A percentile compares a stretch with the other conserved stretches of the same genome.
phyloP scores from a whole-genome alignment of 2,113 vertebrate species.

The Irena cyanogastra region DNA sequence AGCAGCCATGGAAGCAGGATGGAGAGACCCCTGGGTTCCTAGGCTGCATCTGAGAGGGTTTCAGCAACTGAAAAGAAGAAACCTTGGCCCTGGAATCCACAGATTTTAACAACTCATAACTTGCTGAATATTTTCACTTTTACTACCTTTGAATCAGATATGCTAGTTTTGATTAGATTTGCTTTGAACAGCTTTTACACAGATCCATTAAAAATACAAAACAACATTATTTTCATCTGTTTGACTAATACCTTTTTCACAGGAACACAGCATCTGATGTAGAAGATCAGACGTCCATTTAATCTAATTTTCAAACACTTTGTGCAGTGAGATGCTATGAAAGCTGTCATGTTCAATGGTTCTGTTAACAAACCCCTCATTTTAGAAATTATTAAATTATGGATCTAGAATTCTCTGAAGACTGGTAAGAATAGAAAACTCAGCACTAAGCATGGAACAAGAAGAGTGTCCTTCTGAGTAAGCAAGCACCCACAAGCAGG shows the following conservation, averaged over 20 bases:
- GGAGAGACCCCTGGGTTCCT: neutral
- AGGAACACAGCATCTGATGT: slow-evolving; percentile 32
- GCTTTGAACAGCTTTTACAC: slow-evolving; percentile 30
- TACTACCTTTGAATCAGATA: neutral
- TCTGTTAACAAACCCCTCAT: neutral
- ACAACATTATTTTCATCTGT: slow-evolving; percentile 22
- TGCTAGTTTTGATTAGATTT: slow-evolving; percentile 10
- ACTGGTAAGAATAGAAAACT: neutral
- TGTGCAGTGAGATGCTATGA: neutral
- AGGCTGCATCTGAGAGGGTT: neutral
- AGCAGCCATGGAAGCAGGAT: neutral
- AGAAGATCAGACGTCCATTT: slow-evolving; percentile 43
- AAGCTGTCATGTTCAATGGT: neutral
- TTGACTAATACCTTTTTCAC: slow-evolving; percentile 20
- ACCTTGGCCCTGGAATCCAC: neutral
- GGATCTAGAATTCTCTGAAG: neutral
- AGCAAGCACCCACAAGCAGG: neutral
- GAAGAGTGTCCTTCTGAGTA: neutral
- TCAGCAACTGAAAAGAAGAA: neutral
- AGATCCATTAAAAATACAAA: slow-evolving; percentile 45
- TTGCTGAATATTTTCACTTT: neutral
- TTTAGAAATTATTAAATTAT: slow-evolving; percentile 29
- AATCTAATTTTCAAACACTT: slow-evolving; percentile 40
- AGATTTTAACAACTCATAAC: neutral
- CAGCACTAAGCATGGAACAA: neutral